Conservation (phyloP, 2,888 invertebrate species). For the Latrodectus elegans region DNA sequence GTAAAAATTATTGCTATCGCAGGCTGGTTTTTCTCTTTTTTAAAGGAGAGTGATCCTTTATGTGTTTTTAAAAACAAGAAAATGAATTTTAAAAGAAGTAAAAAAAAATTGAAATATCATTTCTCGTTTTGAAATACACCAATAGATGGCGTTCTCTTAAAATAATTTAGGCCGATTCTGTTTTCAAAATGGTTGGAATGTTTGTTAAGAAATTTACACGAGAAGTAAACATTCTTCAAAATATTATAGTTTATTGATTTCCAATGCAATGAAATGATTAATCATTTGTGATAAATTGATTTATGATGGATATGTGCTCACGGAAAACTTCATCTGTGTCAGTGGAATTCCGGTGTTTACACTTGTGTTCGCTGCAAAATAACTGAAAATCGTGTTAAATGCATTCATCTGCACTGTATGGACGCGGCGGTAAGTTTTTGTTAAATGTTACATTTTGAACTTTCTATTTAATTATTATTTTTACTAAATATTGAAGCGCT, state of each 20-base stretch:
- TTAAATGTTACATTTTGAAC: not conserved
- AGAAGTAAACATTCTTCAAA: not conserved
- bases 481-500: not conserved
- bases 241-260: not conserved
- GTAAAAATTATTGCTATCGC: too few relatives aligned
- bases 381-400: not conserved
- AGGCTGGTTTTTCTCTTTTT: too few relatives aligned
- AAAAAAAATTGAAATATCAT: too few relatives aligned
- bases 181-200: constrained; percentile 5
- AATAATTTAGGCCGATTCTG: not conserved
- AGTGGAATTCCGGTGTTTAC: not conserved
- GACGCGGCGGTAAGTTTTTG: constrained; percentile 1
- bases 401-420: constrained; percentile 2
- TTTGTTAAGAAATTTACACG: not conserved
- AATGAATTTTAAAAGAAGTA: too few relatives aligned
- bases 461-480: not conserved
- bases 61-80: too few relatives aligned
- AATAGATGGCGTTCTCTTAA: not conserved
- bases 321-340: not conserved
- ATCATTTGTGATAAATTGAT: not conserved
- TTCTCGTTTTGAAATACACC: not conserved
- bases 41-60: too few relatives aligned
- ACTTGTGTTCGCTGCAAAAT: not conserved
- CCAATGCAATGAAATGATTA: not conserved
- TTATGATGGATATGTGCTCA: not conserved